These are phyloP conservation scores for Lasioglossum calceatum DNA, from an alignment of 2,888 invertebrate species.

Conservation along the genomic window DNA sequence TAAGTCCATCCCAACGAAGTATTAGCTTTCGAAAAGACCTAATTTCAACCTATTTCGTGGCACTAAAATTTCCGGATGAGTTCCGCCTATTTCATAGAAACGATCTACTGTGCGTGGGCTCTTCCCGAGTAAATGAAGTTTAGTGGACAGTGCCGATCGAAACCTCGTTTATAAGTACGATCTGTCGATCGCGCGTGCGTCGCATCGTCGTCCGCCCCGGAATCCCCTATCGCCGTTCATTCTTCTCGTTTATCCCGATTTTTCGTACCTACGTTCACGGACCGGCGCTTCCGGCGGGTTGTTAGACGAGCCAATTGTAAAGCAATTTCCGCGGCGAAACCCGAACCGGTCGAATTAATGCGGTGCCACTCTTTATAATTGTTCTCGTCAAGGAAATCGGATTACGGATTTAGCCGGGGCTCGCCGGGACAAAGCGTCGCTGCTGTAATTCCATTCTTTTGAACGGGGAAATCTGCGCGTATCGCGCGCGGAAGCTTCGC, in stretches of 20 bases:
- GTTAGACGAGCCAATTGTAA: constrained; percentile 47
- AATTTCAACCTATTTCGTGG: background rate
- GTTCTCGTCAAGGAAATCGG: constrained; percentile 49
- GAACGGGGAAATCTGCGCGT: constrained; percentile 46
- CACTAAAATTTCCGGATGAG: background rate
- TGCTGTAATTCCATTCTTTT: constrained; percentile 58
- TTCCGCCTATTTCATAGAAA: background rate
- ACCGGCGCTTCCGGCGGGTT: constrained; percentile 20
- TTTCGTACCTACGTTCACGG: constrained; percentile 6
- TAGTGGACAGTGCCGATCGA: background rate
- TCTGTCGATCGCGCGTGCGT: background rate
- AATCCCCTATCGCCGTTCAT: background rate
- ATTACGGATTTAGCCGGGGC: constrained; percentile 49
- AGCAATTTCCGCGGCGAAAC: constrained; percentile 49
- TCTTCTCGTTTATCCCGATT: constrained; percentile 6
- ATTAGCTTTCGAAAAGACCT: background rate
- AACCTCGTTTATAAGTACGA: constrained; percentile 12
- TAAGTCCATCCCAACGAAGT: too few species aligned
- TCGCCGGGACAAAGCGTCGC: constrained; percentile 37
- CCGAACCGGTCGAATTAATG: constrained; percentile 42
- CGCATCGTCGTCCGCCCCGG: background rate
- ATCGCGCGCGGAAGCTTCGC: constrained; percentile 34
- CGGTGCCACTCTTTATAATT: constrained; percentile 52
- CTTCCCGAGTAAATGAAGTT: background rate
- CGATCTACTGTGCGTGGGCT: background rate